Base-by-base conservation (phyloP, 2,888 invertebrate species). In the Drosophila formosana region DNA sequence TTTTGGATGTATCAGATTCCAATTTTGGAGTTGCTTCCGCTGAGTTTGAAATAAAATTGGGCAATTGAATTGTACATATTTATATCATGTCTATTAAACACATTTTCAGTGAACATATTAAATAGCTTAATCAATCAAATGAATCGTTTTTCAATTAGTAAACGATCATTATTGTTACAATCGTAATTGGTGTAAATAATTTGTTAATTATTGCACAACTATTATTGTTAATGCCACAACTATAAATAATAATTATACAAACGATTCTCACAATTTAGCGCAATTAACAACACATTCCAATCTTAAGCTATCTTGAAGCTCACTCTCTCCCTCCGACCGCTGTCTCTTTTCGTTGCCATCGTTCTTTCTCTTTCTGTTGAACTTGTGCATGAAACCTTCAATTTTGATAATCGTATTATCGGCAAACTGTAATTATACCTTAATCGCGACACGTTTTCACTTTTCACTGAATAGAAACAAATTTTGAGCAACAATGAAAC, bases 401-500 rank as follows among this genome's bases (percentile, higher is more conserved):
- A 58, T 70, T 60, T 46, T 11, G 53, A 70, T 84, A 81, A 87
- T 80, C 78, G 67, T 53, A 82, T 82, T 87, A 83, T 68, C 71
- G 62, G 58, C 53, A 71, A 79, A 65, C 67, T 53, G 57, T 76
- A 84, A 81, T 76, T 76, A 72, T 65, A 71, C 5, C 50, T 71
- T 68, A 68, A 70, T 52, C 55, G 66, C 73, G 73, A 73, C 76
- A 84, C 52, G 88, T 88, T 83, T 83, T 83, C 85, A 88, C 83
- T 88, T 83, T 84, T 74, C 56, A 37, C 34, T 67, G 43, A 49
- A 55, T 39, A 46, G 51, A 57, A 64, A 52, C 58, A 53, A 51
- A 63, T 55, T 50, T 37, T 28, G 5, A 65, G 26, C 39, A 47
- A 51, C 51, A 71, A 61, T 37, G 55, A 39, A 47, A 68, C 43